These are phyloP conservation scores for Megalurothrips usitatus DNA, from an alignment of 2,888 invertebrate species.

Conservation along the genomic window DNA sequence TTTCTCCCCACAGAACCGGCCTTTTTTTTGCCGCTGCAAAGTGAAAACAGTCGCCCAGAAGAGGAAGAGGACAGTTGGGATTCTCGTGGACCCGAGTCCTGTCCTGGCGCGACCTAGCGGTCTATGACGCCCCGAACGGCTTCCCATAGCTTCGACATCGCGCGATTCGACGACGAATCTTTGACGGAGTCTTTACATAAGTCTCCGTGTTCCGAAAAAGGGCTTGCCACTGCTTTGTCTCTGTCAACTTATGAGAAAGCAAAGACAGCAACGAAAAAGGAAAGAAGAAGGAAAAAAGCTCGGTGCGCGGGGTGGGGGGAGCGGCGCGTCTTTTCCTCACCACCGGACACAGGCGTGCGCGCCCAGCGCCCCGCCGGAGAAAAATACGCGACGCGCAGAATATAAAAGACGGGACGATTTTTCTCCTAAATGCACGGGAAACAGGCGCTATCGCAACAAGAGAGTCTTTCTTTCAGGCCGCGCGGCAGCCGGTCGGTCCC, in stretches of 20 bases:
- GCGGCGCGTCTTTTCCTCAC: too few relatives aligned
- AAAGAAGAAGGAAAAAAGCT: too few relatives aligned
- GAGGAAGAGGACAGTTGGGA: neutral
- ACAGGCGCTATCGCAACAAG: constrained; percentile 7
- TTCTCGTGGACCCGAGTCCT: too few relatives aligned
- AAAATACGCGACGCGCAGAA: too few relatives aligned
- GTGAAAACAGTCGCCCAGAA: neutral
- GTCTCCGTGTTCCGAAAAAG: too few relatives aligned
- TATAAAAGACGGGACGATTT: neutral
- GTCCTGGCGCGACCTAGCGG: neutral
- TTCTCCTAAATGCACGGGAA: constrained; percentile 11
- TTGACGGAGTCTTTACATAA: too few relatives aligned
- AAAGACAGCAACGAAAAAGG: too few relatives aligned
- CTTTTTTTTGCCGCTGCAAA: neutral
- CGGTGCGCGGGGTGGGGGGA: too few relatives aligned
- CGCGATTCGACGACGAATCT: too few relatives aligned
- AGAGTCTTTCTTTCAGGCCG: neutral
- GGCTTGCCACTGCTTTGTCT: too few relatives aligned
- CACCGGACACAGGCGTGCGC: neutral
- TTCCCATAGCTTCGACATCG: too few relatives aligned
- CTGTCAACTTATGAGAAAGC: too few relatives aligned
- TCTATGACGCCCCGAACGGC: neutral
- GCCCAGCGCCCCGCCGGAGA: neutral
- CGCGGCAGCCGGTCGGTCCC: neutral
- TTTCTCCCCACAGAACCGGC: neutral